phyloP scores from a whole-genome alignment of 2,113 vertebrate genomes.

The Poecilia latipinna region DNA sequence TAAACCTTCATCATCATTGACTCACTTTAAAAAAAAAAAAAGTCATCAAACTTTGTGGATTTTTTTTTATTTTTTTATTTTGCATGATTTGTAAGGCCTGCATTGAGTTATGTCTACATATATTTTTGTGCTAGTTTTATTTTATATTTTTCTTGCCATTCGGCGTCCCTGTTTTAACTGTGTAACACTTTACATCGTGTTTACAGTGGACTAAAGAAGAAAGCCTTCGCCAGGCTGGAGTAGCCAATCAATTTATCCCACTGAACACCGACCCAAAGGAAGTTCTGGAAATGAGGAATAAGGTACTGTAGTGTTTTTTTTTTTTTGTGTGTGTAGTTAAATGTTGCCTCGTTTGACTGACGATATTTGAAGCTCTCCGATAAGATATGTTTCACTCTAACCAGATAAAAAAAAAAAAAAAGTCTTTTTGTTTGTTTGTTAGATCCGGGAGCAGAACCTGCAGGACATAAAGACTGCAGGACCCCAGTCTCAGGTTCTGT shows the following conservation, averaged over 20 bases:
- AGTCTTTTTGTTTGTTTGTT: neutral
- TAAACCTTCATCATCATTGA: slow-evolving; percentile 81
- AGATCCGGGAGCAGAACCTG: slow-evolving; percentile 98
- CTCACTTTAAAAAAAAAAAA: slow-evolving; percentile 71
- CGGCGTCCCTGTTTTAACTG: slow-evolving; percentile 27
- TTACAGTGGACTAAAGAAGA: slow-evolving; percentile 99
- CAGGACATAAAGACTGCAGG: slow-evolving; percentile 97
- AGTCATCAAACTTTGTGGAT: slow-evolving; percentile 37
- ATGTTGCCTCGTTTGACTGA: neutral
- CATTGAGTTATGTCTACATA: slow-evolving; percentile 53
- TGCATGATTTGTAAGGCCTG: slow-evolving; percentile 87
- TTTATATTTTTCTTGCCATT: slow-evolving; percentile 28
- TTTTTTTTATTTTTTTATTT: slow-evolving; percentile 71
- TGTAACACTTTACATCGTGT: slow-evolving; percentile 72
- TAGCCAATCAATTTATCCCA: slow-evolving; percentile 98
- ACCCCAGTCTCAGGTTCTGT: slow-evolving; percentile 94
- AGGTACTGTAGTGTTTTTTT: slow-evolving; percentile 77
- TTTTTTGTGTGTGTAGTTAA: neutral
- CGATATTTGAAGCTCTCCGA: neutral
- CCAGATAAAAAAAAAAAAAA: neutral
- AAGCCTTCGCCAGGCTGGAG: slow-evolving; percentile 88
- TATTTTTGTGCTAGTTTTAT: slow-evolving; percentile 51
- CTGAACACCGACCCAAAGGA: slow-evolving; percentile 98
- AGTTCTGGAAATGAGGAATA: slow-evolving; percentile 99
- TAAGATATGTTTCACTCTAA: neutral